Evolutionary conservation across 2,797 vertebrate genomes (phyloP), one percentile per base, ranked within the genome.

Genomic region (Hoplostethus mediterraneus): DNA sequence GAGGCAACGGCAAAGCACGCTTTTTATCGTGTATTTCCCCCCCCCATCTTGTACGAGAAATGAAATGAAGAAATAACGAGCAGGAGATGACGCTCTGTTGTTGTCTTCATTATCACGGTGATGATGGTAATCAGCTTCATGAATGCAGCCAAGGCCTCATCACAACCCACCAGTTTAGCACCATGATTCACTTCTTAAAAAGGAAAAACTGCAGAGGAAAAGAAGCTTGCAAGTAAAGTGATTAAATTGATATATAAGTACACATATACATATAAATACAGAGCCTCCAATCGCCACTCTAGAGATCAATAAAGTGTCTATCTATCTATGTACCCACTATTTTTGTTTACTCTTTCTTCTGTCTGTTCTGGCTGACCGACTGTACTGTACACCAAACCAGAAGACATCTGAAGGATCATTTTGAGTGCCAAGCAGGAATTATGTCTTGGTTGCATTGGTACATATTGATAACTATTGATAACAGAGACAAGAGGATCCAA

Each of bases 71-170:
- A 65, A 63, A 69, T 58, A 63, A 81, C 38, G 31, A 42, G 48
- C 40, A 48, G 47, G 59, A 73, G 59, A 77, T 77, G 51, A 71
- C 1, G 0, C 17, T 62, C 54, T 65, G 12, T 60, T 12, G 67
- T 56, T 55, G 25, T 44, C 36, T 71, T 52, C 7, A 31, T 78
- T 77, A 67, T 67, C 8, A 52, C 36, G 7, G 72, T 75, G 53
- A 75, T 71, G 77, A 71, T 66, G 21, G 42, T 63, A 67, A 62
- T 62, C 59, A 45, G 25, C 25, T 62, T 62, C 21, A 81, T 67
- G 58, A 70, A 64, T 67, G 62, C 52, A 63, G 61, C 42, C 14
- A n/a, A 59, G 28, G 17, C 72, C 40, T 74, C 47, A 67, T 69
- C 55, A 40, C 44, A 57, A 42, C 33, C 59, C 45, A 51, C 55